Conservation (phyloP, 2,888 invertebrate species). For the Cryptus viduatorius region DNA sequence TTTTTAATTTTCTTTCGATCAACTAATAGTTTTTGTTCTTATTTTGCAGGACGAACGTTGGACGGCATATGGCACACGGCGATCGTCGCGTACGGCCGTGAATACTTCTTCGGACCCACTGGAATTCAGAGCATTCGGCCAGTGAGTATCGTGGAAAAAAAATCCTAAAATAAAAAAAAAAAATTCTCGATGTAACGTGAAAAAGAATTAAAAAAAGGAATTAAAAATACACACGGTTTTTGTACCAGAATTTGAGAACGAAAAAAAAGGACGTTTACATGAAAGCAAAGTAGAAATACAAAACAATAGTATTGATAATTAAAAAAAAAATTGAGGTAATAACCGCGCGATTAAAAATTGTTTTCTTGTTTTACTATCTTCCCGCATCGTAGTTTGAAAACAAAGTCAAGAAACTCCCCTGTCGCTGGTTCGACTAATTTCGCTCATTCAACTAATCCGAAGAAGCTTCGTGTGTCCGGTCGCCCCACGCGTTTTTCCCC, state of each 20-base stretch:
- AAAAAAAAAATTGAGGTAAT: no score
- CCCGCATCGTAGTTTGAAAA: not conserved
- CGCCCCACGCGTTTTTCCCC: not conserved
- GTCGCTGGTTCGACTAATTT: not conserved
- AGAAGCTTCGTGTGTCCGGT: slow-evolving; percentile 63
- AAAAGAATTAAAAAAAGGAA: not conserved
- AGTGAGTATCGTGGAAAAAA: slow-evolving; percentile 87
- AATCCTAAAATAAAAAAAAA: not conserved
- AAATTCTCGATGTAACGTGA: not conserved
- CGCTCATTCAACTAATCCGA: slow-evolving; percentile 66
- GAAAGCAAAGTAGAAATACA: no score
- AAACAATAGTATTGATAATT: no score
- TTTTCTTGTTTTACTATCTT: not conserved
- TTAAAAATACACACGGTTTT: no score
- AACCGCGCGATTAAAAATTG: no score
- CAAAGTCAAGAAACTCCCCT: not conserved
- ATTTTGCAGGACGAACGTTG: slow-evolving; percentile 90
- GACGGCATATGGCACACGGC: slow-evolving; percentile 98
- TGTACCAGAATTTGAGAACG: no score
- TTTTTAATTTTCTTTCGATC: not conserved
- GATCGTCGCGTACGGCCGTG: slow-evolving; percentile 94
- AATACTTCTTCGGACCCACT: slow-evolving; percentile 94
- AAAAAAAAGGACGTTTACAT: no score
- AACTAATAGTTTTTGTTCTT: slow-evolving; percentile 47
- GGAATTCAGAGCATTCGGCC: slow-evolving; percentile 93